Conservation (phyloP, 2,113 vertebrate genomes). For the Pogona vitticeps region DNA sequence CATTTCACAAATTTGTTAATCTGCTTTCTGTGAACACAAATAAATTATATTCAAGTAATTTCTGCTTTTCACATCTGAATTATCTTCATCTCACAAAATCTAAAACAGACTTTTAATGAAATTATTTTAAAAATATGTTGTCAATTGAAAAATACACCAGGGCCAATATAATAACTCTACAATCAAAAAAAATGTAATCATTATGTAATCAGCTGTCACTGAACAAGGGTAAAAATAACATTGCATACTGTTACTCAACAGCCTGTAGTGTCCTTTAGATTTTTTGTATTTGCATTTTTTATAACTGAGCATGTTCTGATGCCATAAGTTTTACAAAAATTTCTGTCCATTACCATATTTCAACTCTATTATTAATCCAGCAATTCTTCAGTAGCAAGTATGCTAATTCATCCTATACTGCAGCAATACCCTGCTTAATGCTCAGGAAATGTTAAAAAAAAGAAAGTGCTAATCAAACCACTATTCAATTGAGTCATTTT, state of each 20-base stretch:
- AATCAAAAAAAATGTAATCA: not conserved
- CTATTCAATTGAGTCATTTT: no score
- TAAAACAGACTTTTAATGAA: not conserved
- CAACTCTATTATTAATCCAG: slow-evolving; percentile 4
- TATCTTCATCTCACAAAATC: not conserved
- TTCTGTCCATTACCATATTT: not conserved
- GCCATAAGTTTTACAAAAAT: not conserved
- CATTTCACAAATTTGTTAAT: not conserved
- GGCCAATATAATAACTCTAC: slow-evolving; percentile 6
- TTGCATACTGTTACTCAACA: not conserved
- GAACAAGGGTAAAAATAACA: not conserved
- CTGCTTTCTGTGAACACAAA: not conserved
- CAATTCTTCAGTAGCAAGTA: not conserved
- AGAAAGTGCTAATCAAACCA: no score
- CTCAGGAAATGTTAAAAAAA: no score
- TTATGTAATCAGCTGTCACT: not conserved
- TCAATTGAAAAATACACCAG: not conserved
- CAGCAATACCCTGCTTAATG: no score
- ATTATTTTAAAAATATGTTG: slow-evolving; percentile 2
- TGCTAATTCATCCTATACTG: not conserved
- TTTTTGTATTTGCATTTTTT: not conserved
- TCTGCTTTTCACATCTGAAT: not conserved
- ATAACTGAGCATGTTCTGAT: not conserved
- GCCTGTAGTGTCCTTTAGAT: not conserved
- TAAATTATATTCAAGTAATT: not conserved